Conservation (phyloP, 2,888 invertebrate species). For the Hydroisotoma schaefferi region DNA sequence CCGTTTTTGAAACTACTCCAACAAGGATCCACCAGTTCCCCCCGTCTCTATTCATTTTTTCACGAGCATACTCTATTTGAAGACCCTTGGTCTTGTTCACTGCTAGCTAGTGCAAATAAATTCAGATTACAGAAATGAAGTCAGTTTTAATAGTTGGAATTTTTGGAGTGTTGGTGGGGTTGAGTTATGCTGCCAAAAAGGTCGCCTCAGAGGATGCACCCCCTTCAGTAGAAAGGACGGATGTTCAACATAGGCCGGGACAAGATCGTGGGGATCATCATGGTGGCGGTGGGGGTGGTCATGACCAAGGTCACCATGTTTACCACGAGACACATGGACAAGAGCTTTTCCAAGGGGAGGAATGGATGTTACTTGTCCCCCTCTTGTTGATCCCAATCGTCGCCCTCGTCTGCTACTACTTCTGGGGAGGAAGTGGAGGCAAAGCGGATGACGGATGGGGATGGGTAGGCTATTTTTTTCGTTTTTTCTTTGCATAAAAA, state of each 20-base stretch:
- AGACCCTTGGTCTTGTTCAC: background rate
- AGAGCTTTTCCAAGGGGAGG: slow-evolving; percentile 40
- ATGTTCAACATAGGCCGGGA: slow-evolving; percentile 21
- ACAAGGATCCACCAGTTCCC: no score
- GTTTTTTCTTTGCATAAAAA: no score
- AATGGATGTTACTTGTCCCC: slow-evolving; percentile 36
- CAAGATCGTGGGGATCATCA: slow-evolving; percentile 29
- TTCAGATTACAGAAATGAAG: slow-evolving; percentile 30
- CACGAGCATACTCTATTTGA: no score
- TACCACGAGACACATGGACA: slow-evolving; percentile 39
- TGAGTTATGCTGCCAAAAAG: slow-evolving; percentile 22
- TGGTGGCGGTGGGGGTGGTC: slow-evolving; percentile 8
- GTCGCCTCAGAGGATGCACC: slow-evolving; percentile 6
- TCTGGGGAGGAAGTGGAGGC: slow-evolving; percentile 37
- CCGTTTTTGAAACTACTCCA: no score
- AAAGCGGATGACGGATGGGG: slow-evolving; percentile 34
- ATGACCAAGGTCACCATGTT: slow-evolving; percentile 26
- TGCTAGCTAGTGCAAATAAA: background rate
- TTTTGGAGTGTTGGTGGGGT: slow-evolving; percentile 27
- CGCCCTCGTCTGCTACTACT: slow-evolving; percentile 38
- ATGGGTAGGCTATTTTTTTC: no score
- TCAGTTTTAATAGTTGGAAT: slow-evolving; percentile 28
- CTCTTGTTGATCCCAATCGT: slow-evolving; percentile 36
- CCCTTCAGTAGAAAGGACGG: slow-evolving; percentile 21
- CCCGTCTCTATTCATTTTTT: no score